Percentiles rank a stretch among this genome's conserved stretches.
Evolutionary conservation across 2,797 vertebrate genomes (phyloP).

Genomic region (Aeoliscus strigatus): DNA sequence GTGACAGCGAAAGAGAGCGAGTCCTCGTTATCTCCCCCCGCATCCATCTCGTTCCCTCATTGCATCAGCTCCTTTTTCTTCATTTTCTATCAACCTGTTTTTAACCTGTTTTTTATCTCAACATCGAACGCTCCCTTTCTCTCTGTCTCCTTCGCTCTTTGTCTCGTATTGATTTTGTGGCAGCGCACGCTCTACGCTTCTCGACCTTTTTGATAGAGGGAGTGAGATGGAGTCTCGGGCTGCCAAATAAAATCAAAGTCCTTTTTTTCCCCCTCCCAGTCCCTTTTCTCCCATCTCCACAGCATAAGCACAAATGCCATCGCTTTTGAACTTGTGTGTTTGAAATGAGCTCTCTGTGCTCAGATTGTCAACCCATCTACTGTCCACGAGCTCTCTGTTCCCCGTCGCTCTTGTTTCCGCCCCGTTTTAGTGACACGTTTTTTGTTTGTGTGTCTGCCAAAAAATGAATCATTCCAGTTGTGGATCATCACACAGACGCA

Average conservation of each 20-base stretch:
- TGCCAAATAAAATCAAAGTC: slow-evolving; percentile 74
- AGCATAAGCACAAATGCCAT: slow-evolving; percentile 58
- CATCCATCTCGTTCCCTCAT: too few species aligned
- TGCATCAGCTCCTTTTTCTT: slow-evolving; percentile 33
- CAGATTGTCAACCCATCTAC: slow-evolving; percentile 57
- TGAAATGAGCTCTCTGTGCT: slow-evolving; percentile 70
- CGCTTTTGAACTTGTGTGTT: slow-evolving; percentile 71
- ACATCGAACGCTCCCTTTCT: slow-evolving; percentile 54
- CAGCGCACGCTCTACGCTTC: slow-evolving; percentile 56
- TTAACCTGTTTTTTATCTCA: slow-evolving; percentile 19
- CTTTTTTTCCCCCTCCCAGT: slow-evolving; percentile 14
- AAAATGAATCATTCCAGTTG: slow-evolving; percentile 15
- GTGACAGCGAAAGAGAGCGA: too few species aligned
- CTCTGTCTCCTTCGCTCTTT: slow-evolving; percentile 59
- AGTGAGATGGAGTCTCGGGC: slow-evolving; percentile 65
- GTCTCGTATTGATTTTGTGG: slow-evolving; percentile 72
- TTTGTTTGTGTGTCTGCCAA: too few species aligned
- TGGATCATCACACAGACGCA: slow-evolving; percentile 13
- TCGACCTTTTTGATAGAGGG: slow-evolving; percentile 68
- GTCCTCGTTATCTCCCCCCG: too few species aligned
- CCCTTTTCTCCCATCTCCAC: slow-evolving; percentile 11
- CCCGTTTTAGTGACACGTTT: too few species aligned
- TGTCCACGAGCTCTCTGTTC: slow-evolving; percentile 34
- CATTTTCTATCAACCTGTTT: slow-evolving; percentile 21
- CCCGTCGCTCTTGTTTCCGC: too few species aligned